Evolutionary conservation across 2,113 vertebrate species (phyloP), one percentile per base, ranked within the genome.

Genomic region (Reinhardtius hippoglossoides): DNA sequence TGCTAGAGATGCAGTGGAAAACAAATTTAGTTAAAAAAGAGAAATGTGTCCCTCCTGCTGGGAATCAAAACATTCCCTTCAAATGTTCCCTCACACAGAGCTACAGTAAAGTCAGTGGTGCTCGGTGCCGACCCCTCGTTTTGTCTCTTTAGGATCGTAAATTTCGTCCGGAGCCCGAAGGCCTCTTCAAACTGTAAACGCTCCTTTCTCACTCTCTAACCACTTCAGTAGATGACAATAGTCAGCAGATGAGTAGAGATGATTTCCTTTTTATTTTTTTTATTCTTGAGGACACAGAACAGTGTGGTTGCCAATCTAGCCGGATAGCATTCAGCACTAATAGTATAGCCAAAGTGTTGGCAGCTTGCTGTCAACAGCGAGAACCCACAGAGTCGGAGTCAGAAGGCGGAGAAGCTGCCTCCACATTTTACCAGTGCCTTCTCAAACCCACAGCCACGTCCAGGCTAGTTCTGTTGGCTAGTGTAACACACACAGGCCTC

Each of bases 351-450:
- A 89, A 91, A 83, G 84, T 63, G 73, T 87, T 44, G 68, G 76
- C 72, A 77, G 74, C 72, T 87, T 68, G 68, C 78, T 80, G 81
- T 79, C 82, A 80, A 46, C 76, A 76, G n/a, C 16, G 27, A 27
- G 52, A 80, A 62, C 66, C 86, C 65, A 59, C 86, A 75, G 79
- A 88, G 67, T 68, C n/a, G 35, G 65, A 87, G 71, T 40, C 42
- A 78, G 68, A 76, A 26, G 68, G 72, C 81, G 52, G 80, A 85
- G 78, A 85, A 74, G 86, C 90, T 89, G 89, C 82, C 85, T 90
- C 84, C 71, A 80, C 77, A 6, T 85, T 80, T 59, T 70, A 85
- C 79, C 88, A 91, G 91, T 92, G 90, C 89, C 92, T 92, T 93
- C 76, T 87, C 75, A 55, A 87, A 85, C 65, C 42, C 80, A 58